Conservation (phyloP, 64 coral and sea anemone genomes). For the Acropora yongei region DNA sequence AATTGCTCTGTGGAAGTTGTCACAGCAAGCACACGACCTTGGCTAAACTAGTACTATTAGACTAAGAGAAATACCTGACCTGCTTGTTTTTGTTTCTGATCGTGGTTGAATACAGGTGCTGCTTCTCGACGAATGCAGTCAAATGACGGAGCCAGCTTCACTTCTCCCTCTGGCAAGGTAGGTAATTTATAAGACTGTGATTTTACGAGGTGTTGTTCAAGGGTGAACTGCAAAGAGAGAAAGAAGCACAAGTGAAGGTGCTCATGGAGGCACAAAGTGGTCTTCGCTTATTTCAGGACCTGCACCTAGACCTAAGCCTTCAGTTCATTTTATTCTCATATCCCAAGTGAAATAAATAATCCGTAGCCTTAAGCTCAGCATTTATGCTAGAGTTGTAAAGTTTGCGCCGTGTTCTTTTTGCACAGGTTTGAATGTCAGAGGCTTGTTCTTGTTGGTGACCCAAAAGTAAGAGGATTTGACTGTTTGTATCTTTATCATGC, state of each 20-base stretch:
- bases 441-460: constrained; percentile 95
- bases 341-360: no score
- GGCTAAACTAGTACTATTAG: no score
- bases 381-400: not conserved
- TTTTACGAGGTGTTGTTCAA: not conserved
- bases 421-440: constrained; percentile 94
- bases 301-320: no score
- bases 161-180: constrained; percentile 93
- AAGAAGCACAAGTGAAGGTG: no score
- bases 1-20: no score
- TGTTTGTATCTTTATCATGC: not conserved
- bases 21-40: no score
- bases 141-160: constrained; percentile 97
- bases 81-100: not conserved
- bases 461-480: constrained; percentile 73
- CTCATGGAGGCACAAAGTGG: no score
- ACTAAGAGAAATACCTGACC: no score
- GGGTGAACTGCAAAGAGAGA: no score
- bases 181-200: not conserved
- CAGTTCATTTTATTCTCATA: no score
- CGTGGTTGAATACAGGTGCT: constrained; percentile 54
- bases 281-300: no score
- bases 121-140: constrained; percentile 93
- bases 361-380: no score
- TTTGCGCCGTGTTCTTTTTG: not conserved